Conservation (phyloP, 2,797 vertebrate genomes). For the Smutsia temminckii region DNA sequence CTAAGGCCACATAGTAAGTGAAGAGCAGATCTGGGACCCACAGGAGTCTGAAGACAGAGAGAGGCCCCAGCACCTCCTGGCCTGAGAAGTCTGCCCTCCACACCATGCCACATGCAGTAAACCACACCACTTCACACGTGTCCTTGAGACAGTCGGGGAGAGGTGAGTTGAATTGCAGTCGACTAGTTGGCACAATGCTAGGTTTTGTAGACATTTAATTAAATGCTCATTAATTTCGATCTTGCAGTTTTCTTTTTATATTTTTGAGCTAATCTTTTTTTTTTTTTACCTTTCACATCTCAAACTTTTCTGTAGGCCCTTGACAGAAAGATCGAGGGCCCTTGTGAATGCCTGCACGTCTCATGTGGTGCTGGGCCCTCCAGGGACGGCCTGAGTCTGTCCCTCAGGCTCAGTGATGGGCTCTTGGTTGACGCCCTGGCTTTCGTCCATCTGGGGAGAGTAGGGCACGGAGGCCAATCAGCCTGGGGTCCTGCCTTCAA, state of each 20-base stretch:
- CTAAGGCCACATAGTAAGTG: background rate
- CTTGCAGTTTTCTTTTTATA: constrained; percentile 51
- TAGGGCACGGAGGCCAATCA: background rate
- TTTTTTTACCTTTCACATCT: background rate
- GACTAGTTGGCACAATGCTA: background rate
- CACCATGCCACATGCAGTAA: too few species aligned
- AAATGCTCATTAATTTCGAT: constrained; percentile 51
- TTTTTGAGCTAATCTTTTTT: constrained; percentile 35
- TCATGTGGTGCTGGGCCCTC: background rate
- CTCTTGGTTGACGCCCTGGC: background rate
- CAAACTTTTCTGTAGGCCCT: background rate
- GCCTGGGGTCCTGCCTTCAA: background rate
- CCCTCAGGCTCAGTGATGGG: background rate
- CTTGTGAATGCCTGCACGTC: background rate
- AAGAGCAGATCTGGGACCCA: background rate
- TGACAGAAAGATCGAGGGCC: background rate
- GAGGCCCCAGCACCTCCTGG: background rate
- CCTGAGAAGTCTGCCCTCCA: background rate
- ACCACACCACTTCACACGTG: background rate
- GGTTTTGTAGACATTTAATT: constrained; percentile 58
- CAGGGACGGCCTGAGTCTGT: background rate
- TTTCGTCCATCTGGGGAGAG: background rate
- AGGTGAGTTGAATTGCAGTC: background rate
- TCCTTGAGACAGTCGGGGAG: background rate
- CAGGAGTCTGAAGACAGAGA: background rate